Evolutionary conservation across 2,113 vertebrate species (phyloP), one percentile per base, ranked within the genome.

Genomic region (Rhinoptilus africanus): DNA sequence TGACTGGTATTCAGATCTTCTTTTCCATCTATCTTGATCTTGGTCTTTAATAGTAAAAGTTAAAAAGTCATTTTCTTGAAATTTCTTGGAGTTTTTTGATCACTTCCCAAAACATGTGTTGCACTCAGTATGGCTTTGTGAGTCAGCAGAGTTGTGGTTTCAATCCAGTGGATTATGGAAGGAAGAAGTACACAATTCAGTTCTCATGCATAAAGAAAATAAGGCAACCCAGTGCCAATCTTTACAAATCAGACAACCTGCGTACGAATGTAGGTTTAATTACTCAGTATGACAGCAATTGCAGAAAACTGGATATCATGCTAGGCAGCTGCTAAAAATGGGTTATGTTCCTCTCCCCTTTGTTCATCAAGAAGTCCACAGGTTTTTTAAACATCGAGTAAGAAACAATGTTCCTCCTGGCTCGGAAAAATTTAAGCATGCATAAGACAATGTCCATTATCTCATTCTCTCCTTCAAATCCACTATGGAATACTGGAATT

Each of bases 391-490:
- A 39, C 4, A 48, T 6, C 0, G 1, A 35, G 14, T 41, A 27
- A 63, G 28, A 79, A 85, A 69, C 10, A 68, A 30, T 37, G 8
- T 3, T 60, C 23, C 22, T 51, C 6, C 67, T 69, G 50, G 16
- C 1, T 6, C 59, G 13, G 10, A 68, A 43, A 77, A 51, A 35
- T 12, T 41, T 73, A 18, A 57, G 23, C 12, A 67, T 69, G 18
- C 8, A 23, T 30, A 43, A 48, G 18, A 35, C 21, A 50, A 17
- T 35, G 8, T 30, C 20, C 0, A 0, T 62, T 53, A 50, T 2
- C 12, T 79, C 35, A 83, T 53, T 81, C 13, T 53, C 21, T 91
- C 35, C 28, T 81, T 96, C 57, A 77, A 41, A 81, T 62, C 9
- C 26, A 0, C 32, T 66, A 28, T 14, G 13, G 20, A 72, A 68